phyloP scores from a whole-genome alignment of 2,797 vertebrate species.

The Momotus momota region DNA sequence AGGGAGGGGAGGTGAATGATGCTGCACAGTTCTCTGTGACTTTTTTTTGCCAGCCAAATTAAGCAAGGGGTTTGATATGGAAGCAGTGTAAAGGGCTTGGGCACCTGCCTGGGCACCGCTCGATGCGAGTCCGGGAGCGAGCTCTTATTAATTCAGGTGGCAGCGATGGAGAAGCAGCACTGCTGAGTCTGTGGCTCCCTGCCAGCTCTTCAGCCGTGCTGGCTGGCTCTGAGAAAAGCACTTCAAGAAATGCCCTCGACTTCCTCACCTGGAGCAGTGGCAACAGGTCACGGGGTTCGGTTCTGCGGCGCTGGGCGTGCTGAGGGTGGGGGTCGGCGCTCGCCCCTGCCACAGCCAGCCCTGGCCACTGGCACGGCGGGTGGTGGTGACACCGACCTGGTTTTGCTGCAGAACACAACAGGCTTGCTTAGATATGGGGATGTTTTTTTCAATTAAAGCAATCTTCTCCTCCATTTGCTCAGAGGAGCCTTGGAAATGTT shows the following conservation, averaged over 20 bases:
- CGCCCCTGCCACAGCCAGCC: neutral
- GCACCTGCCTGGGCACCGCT: neutral
- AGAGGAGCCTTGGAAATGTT: neutral
- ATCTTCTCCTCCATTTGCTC: neutral
- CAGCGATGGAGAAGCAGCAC: neutral
- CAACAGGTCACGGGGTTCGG: rapidly evolving
- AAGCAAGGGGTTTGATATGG: neutral
- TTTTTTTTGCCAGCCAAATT: neutral
- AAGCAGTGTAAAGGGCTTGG: neutral
- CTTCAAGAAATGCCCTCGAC: neutral
- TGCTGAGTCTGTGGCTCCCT: neutral
- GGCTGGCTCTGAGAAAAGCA: neutral
- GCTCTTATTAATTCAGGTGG: neutral
- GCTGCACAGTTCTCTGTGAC: neutral
- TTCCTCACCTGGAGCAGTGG: neutral
- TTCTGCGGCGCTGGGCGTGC: rapidly evolving
- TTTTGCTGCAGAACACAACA: neutral
- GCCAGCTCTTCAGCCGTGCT: neutral
- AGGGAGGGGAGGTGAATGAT: neutral
- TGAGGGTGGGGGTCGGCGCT: neutral
- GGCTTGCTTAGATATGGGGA: neutral
- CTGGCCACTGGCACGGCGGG: neutral
- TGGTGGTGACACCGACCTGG: rapidly evolving
- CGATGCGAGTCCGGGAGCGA: rapidly evolving
- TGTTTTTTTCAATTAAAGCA: neutral